Evolutionary conservation across 2,888 invertebrate genomes (phyloP), one percentile per base, ranked within the genome.

Genomic region (Eristalis pertinax): DNA sequence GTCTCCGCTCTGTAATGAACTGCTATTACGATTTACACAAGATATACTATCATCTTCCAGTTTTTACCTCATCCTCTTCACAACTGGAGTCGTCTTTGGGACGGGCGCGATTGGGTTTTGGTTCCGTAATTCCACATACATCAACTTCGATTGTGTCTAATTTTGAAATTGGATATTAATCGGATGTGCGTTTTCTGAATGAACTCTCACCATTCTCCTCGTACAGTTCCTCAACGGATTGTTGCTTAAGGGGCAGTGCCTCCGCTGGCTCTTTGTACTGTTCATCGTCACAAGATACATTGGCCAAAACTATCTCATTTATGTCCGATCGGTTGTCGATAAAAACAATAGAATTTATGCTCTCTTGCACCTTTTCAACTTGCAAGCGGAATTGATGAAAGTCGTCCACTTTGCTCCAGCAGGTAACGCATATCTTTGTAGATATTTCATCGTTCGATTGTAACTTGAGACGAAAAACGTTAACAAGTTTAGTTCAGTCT

Each of bases 391-490:
- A 86, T 19, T 86, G 74, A 58, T 86, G 78, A 15, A 86, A 86
- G 10, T 79, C 78, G 11, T 75, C n/a, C 3, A 86, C 43, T 0
- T 79, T 69, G 15, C n/a, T 58, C 86, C 86, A 86, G 15, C 86
- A 86, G 1, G 69, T 82, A 11, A 19, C 11, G 35, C 86, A 86
- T 70, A 86, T 86, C 64, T 86, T 78, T 10, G 69, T 79, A 0
- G 86, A 86, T 15, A 86, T 86, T 78, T 78, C 78, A 64, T 86
- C 86, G 7, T 79, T 78, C 13, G 73, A 50, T 60, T 64, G 78
- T 1, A 83, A 26, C 82, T 86, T 67, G 4, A 22, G 13, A 19
- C 1, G 1, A 38, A 0, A 32, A 32, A 32, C 10, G 8, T 32
- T 5, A 29, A 1, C 0, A 4, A 13, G 4, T 3, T 19, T 11